A percentile compares a stretch with the other conserved stretches of the same genome.
Conservation (phyloP, 1,140 invertebrate species). For the Aphelenchoides fujianensis region DNA sequence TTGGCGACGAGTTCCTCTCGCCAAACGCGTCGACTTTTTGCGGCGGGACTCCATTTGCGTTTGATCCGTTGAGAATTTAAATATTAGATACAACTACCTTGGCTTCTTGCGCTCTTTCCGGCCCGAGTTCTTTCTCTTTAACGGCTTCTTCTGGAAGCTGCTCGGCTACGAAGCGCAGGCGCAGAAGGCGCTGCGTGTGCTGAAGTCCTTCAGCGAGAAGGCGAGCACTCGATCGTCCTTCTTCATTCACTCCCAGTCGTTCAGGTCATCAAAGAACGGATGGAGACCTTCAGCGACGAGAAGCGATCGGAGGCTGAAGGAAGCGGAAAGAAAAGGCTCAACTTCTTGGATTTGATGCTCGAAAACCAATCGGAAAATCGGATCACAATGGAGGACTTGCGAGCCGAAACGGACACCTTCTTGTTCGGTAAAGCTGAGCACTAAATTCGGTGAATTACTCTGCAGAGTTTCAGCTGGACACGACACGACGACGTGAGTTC, state of each 20-base stretch:
- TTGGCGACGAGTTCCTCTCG: no score
- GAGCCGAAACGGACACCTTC: constrained; percentile 82
- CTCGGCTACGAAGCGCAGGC: constrained; percentile 35
- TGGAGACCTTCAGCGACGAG: background rate
- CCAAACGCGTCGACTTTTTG: no score
- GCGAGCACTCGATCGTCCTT: constrained; percentile 69
- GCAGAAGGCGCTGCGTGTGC: constrained; percentile 31
- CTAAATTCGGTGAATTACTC: no score
- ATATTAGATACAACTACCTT: no score
- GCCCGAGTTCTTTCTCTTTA: constrained; percentile 28
- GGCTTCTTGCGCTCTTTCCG: background rate
- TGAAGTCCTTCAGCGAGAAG: constrained; percentile 59
- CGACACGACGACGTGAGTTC: background rate
- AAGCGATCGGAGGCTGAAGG: constrained; percentile 11
- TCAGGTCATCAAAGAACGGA: constrained; percentile 28
- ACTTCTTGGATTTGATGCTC: constrained; percentile 86
- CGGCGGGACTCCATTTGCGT: no score
- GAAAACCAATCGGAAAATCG: constrained; percentile 70
- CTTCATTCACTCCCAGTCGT: no score
- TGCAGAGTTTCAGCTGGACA: background rate
- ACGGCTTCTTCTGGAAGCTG: constrained; percentile 43
- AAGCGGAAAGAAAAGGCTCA: constrained; percentile 65
- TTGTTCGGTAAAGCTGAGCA: constrained; percentile 86
- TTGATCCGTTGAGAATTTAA: no score
- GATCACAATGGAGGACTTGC: constrained; percentile 79